Evolutionary conservation across 2,797 vertebrate species (phyloP).

Genomic region (Enoplosus armatus): DNA sequence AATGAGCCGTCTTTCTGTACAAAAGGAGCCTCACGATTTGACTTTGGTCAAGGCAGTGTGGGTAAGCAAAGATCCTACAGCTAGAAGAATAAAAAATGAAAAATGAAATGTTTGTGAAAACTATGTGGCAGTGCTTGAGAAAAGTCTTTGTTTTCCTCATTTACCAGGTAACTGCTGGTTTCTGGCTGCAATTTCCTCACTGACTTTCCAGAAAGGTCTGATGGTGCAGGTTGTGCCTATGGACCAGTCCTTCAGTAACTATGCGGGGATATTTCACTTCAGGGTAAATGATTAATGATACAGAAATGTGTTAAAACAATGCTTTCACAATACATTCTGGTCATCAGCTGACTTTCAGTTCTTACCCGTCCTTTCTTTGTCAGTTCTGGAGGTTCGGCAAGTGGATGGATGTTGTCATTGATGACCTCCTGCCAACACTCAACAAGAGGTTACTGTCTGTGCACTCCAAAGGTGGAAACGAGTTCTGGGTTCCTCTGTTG

Average conservation of each 20-base stretch:
- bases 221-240: constrained; percentile 71
- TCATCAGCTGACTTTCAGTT: not conserved
- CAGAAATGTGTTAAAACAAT: too few relatives aligned
- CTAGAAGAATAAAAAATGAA: too few relatives aligned
- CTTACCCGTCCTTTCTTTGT: constrained; percentile 5
- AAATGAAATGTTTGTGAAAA: too few relatives aligned
- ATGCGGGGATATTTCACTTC: constrained; percentile 84
- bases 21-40: constrained; percentile 74
- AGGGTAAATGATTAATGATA: constrained; percentile 69
- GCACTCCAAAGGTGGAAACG: constrained; percentile 68
- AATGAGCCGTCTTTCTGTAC: constrained; percentile 51
- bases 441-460: constrained; percentile 77
- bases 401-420: constrained; percentile 85
- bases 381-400: constrained; percentile 85
- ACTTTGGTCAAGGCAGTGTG: constrained; percentile 73
- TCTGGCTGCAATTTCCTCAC: constrained; percentile 75
- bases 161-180: constrained; percentile 83
- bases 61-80: too few relatives aligned
- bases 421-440: constrained; percentile 77
- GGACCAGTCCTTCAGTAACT: constrained; percentile 73
- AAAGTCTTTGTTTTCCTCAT: not conserved
- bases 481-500: constrained; percentile 81
- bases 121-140: not conserved
- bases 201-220: constrained; percentile 72
- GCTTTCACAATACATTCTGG: not conserved